These are phyloP conservation scores for Catagonus wagneri DNA, from an alignment of 2,113 vertebrate species.

Conservation along the genomic window DNA sequence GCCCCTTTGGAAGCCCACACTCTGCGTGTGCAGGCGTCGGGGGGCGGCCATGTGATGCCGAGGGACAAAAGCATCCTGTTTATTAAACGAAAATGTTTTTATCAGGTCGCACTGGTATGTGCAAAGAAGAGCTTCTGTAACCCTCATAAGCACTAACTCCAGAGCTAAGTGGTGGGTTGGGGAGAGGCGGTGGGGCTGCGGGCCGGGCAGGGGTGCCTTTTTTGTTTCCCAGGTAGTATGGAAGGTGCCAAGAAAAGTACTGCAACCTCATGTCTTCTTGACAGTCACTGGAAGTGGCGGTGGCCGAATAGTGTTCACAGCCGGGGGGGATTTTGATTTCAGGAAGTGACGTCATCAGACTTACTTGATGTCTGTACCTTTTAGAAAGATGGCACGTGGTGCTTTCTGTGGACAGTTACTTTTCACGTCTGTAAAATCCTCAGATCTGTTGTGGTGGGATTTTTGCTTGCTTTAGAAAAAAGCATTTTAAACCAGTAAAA, in stretches of 20 bases:
- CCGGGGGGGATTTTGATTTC: background rate
- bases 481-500: background rate
- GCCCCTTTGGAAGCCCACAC: no score
- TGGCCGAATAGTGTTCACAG: background rate
- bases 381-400: background rate
- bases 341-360: background rate
- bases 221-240: background rate
- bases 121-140: no score
- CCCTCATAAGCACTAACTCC: background rate
- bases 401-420: background rate
- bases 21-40: background rate
- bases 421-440: background rate
- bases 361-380: background rate
- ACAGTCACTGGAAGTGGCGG: no score
- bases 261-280: background rate
- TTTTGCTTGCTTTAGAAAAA: background rate
- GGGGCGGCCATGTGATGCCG: rapidly evolving
- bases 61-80: background rate
- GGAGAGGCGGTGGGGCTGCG: rapidly evolving
- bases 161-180: rapidly evolving
- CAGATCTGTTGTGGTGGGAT: background rate
- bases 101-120: no score
- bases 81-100: background rate
- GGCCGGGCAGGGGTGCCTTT: rapidly evolving
- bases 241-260: no score